Evolutionary conservation across 2,113 vertebrate genomes (phyloP), one percentile per base, ranked within the genome.

Genomic region (Neodon shergylaensis): DNA sequence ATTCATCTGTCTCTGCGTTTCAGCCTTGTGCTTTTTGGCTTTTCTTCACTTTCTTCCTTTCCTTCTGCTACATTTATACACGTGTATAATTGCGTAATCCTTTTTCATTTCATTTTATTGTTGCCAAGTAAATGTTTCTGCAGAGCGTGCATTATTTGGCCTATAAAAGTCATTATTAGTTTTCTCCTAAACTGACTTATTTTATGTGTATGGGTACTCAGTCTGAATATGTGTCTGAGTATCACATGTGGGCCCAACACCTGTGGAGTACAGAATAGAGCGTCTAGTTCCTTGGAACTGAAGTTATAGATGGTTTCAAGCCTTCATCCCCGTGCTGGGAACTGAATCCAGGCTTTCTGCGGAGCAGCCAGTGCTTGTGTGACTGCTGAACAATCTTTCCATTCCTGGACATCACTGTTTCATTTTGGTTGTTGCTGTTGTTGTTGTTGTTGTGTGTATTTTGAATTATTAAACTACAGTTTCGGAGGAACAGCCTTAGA

Each of bases 401-500:
- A 42, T 39, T 26, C 24, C 58, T 44, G 24, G 36, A 17, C 39
- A 83, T n/a, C n/a, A 42, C 79, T 58, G 54, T 39, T 39, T 82
- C 6, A 33, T 73, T 73, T 74, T 24, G n/a, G 72, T 42, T 58
- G 58, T 58, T 58, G 58, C 5, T 58, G 54, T 2, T 21, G 19
- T 58, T 58, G 19, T 58, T 58, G 54, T 21, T 58, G 58, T 58
- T 58, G 47, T 77, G 13, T 79, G 47, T 11, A 3, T 52, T 21
- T 39, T 58, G 36, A 82, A 82, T 22, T 49, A n/a, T n/a, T 36
- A 54, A 81, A 24, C 33, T 19, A n/a, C 78, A 22, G 3, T 3
- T 79, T 98, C 96, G 92, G 95, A 97, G 88, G 49, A 72, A 89
- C 77, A 92, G 63, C 91, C 2, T 6, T n/a, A 92, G 65, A n/a